Base-by-base conservation (phyloP, 2,113 vertebrate species). In the Empidonax traillii region DNA sequence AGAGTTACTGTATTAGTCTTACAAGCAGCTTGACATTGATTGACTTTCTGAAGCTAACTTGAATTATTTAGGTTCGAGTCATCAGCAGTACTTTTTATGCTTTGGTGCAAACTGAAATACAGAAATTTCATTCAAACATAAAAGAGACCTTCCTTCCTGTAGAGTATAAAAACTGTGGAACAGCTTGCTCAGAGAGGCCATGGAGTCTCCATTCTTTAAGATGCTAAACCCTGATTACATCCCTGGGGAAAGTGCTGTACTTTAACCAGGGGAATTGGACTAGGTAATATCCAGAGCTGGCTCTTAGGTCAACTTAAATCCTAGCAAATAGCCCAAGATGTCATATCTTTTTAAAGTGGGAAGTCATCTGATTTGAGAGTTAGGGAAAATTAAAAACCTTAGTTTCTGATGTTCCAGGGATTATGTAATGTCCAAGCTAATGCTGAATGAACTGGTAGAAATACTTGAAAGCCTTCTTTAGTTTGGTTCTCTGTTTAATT, bases 31-130 rank as follows among this genome's bases (percentile, higher is more conserved):
- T 89, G 81, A 93, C 22, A 1, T 69, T 95, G 93, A 91, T 49
- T 92, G 76, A 92, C 71, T 87, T 87, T 67, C 35, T 93, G 79
- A 89, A 88, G 43, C 14, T 87, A 69, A 74, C 8, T 85, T n/a
- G 37, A 91, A 80, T 87, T 82, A 81, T 85, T 83, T 89, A 89
- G 39, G 3, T 61, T 84, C 92, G 79, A 71, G 61, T 95, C 68
- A 94, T 66, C 62, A 35, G 9, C 9, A 30, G 25, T 44, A 14
- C 7, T 62, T 93, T 87, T 82, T 51, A 8, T 66, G 17, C 28
- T 79, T 73, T 61, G 24, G 11, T 15, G 37, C 9, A 72, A 76
- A 69, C 14, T 83, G 44, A 76, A 90, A 92, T 47, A 56, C 14
- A 88, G 62, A 85, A 62, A 63, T 84, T 71, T 37, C 6, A 9